Evolutionary conservation across 53 echinoderm and acorn worm genomes (phyloP).

Genomic region (Patiria pectinifera): DNA sequence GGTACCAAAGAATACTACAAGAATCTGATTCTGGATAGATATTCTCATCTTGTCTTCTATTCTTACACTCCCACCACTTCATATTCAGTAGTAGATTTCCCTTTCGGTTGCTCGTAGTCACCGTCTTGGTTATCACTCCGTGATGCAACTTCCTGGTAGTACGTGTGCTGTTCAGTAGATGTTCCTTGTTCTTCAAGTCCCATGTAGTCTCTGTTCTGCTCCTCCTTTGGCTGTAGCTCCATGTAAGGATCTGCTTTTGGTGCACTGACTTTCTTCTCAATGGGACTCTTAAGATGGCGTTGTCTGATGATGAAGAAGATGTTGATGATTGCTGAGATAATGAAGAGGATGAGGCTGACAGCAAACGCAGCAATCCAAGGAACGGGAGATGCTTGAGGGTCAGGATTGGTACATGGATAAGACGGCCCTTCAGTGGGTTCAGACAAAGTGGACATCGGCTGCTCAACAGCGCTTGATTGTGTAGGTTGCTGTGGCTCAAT

Average conservation of each 20-base stretch:
- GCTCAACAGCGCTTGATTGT: not conserved
- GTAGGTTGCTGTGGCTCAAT: not conserved
- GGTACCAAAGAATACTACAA: too few species aligned
- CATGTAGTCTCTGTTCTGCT: not conserved
- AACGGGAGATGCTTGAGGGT: not conserved
- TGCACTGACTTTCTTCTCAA: not conserved
- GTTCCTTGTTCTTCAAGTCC: not conserved
- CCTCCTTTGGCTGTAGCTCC: slow-evolving; percentile 32
- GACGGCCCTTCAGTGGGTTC: not conserved
- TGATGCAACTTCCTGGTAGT: slow-evolving; percentile 8
- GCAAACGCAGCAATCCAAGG: not conserved
- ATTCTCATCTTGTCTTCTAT: not conserved
- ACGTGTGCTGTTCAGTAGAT: not conserved
- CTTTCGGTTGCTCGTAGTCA: not conserved
- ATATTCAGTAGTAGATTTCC: too few species aligned
- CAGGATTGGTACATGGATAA: not conserved
- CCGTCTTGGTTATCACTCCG: not conserved
- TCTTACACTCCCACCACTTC: slow-evolving; percentile 1
- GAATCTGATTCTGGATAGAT: too few species aligned
- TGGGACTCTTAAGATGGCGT: not conserved
- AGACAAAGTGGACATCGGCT: not conserved
- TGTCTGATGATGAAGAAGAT: not conserved
- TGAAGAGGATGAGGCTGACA: not conserved
- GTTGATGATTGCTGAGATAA: not conserved
- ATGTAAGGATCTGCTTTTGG: slow-evolving; percentile 19